Base-by-base conservation (phyloP, 2,113 vertebrate species). In the Mionectes macconnelli region DNA sequence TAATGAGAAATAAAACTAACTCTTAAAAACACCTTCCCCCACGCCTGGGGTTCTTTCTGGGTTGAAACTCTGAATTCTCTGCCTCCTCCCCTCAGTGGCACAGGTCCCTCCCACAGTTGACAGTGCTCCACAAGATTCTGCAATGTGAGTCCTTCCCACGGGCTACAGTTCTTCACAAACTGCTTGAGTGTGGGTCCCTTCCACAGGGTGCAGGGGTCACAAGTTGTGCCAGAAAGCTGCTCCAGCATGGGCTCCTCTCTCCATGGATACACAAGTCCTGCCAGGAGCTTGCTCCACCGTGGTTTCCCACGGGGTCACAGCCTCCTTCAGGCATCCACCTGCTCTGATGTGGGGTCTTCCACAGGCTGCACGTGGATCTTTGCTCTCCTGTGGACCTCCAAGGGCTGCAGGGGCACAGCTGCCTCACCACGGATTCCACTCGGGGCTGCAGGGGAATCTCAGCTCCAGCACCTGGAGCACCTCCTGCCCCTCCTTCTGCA, bases 11-110 rank as follows among this genome's bases (percentile, higher is more conserved):
- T 49, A 69, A 47, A 83, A 55, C 6, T 4, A 14, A 19, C 4
- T 30, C 24, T n/a, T 60, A 19, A 62, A 47, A 55, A 27, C 0
- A 0, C 12, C 12, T 42, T 63, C 12, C 17, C 62, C 12, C 21
- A 55, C 10, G 5, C 14, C 37, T 53, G 13, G 14, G 8, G 4
- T 35, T 62, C 30, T 35, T 55, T 45, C 47, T 35, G 17, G 24
- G n/a, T 72, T 55, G 47, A 40, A 35, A 24, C 33, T 30, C 16
- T 12, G 60, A 47, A 67, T 47, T 83, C 63, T 53, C 39, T 68
- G n/a, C 17, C 62, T 68, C 45, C 18, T 50, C 52, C 49, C 14
- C 24, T 60, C 53, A 60, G 39, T 25, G 21, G 45, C 39, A 35
- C 39, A 47, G 14, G 9, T 33, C 14, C 14, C 18, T 73, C n/a